Evolutionary conservation across 2,797 vertebrate genomes (phyloP).

Genomic region (Poliocrania exsul): DNA sequence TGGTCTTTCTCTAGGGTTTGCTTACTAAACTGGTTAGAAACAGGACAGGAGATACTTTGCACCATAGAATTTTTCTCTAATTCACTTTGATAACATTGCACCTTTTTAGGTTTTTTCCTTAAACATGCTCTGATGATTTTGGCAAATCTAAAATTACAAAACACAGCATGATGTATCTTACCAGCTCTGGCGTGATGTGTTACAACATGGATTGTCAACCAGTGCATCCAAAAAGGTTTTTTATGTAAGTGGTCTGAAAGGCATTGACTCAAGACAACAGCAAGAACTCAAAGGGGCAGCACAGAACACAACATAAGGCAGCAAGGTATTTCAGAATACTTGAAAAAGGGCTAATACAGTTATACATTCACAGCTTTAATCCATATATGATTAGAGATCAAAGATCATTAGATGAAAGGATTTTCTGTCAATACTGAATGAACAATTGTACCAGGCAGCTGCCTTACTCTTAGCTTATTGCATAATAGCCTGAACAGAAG

Average conservation of each 20-base stretch:
- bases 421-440: neutral
- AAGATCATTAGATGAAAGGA: neutral
- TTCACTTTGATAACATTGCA: neutral
- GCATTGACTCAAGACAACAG: neutral
- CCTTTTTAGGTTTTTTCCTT: neutral
- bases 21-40: neutral
- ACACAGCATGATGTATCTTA: neutral
- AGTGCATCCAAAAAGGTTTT: neutral
- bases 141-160: neutral
- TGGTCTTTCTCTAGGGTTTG: neutral
- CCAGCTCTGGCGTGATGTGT: neutral
- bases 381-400: neutral
- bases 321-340: neutral
- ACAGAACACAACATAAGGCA: neutral
- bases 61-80: neutral
- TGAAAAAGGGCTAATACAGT: neutral
- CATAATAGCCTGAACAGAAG: neutral
- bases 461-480: neutral
- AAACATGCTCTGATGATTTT: neutral
- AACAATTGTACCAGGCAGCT: neutral
- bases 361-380: neutral
- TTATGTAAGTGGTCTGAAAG: neutral
- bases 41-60: neutral
- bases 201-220: neutral
- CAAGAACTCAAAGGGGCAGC: neutral